Percentiles rank a stretch among this genome's conserved stretches.
These are phyloP conservation scores for Trididemnum miniatum DNA, from an alignment of 23 tunicate species.

Conservation along the genomic window DNA sequence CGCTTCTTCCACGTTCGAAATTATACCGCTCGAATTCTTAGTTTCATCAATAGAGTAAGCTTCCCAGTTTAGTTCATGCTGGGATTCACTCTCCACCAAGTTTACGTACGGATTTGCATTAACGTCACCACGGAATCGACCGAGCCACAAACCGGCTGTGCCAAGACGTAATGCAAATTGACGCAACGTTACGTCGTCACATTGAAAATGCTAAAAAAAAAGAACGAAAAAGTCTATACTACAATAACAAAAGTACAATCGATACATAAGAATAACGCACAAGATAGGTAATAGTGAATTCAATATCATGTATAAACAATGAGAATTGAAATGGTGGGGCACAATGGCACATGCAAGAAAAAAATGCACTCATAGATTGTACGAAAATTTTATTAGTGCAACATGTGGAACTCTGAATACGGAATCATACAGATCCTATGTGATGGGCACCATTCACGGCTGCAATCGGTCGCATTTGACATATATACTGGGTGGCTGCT, in stretches of 20 bases:
- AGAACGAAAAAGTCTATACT: not conserved
- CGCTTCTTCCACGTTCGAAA: not conserved
- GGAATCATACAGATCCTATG: too few species aligned
- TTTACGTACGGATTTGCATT: not conserved
- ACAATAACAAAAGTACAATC: not conserved
- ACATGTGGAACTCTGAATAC: too few species aligned
- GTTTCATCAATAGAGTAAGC: not conserved
- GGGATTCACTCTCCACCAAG: conserved; percentile 21
- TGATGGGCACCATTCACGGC: too few species aligned
- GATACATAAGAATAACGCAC: not conserved
- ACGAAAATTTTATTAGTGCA: too few species aligned
- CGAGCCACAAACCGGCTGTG: conserved; percentile 41
- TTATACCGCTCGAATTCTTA: not conserved
- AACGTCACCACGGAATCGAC: conserved; percentile 1
- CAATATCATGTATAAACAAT: too few species aligned
- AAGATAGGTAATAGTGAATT: too few species aligned
- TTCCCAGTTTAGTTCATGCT: conserved; percentile 51
- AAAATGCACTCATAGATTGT: too few species aligned
- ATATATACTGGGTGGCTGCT: too few species aligned
- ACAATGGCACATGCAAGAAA: too few species aligned
- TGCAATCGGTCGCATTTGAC: too few species aligned
- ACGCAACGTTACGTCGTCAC: conserved; percentile 51
- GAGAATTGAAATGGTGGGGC: too few species aligned
- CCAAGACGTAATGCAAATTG: conserved; percentile 43
- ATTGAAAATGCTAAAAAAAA: conserved; percentile 46